Evolutionary conservation across 2,888 invertebrate species (phyloP).

Genomic region (Stramonita haemastoma): DNA sequence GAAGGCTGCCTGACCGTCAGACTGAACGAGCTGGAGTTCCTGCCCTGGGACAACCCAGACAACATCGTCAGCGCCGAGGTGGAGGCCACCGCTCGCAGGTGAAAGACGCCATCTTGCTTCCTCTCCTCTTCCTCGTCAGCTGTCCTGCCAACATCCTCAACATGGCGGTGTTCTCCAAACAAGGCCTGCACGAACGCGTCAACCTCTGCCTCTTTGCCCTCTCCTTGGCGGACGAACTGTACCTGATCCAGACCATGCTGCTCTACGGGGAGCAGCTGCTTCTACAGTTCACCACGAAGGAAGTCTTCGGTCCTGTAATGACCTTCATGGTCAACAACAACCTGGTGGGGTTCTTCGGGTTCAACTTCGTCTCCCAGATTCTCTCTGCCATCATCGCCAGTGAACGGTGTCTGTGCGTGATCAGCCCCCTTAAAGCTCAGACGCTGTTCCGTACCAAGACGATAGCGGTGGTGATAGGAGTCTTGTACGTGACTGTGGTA

Average conservation of each 20-base stretch:
- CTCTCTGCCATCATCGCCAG: not conserved
- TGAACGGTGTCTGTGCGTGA: not conserved
- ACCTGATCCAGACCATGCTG: not conserved
- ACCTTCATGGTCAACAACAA: not conserved
- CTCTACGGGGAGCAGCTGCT: not conserved
- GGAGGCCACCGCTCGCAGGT: not conserved
- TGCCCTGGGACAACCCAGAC: constrained; percentile 15
- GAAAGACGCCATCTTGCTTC: not conserved
- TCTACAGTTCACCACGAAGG: constrained; percentile 6
- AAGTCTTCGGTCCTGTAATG: not conserved
- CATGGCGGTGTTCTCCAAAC: constrained; percentile 14
- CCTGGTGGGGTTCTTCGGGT: not conserved
- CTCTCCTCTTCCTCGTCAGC: not conserved
- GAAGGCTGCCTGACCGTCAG: not conserved
- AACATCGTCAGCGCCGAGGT: constrained; percentile 14
- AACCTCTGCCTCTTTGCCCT: not conserved
- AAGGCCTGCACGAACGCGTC: not conserved
- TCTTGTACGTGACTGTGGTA: not conserved
- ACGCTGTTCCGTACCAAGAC: not conserved
- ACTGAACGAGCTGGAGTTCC: not conserved
- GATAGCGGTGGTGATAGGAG: not conserved
- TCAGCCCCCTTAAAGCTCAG: not conserved
- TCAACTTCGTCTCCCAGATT: not conserved
- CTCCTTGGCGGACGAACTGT: not conserved
- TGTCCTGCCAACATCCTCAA: constrained; percentile 9